These are phyloP conservation scores for Phlogophora meticulosa DNA, from an alignment of 2,888 invertebrate species.

Conservation along the genomic window DNA sequence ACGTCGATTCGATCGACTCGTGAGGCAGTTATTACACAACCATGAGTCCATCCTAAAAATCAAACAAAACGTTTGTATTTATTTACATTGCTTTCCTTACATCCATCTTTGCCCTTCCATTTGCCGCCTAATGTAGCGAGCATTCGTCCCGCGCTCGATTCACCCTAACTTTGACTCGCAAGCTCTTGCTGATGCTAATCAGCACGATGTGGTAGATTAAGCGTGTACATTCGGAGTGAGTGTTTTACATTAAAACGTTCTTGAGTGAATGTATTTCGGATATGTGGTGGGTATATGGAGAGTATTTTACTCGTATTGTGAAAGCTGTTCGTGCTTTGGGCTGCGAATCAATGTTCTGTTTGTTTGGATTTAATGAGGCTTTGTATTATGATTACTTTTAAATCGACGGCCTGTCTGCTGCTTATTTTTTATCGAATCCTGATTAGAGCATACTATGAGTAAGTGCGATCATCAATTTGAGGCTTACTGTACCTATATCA, in stretches of 20 bases:
- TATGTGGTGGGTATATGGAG: neutral
- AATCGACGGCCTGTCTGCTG: neutral
- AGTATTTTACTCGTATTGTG: conserved; percentile 12
- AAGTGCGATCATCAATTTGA: too few species aligned
- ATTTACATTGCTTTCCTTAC: neutral
- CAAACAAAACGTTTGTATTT: conserved; percentile 6
- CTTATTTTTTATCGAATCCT: too few species aligned
- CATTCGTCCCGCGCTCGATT: conserved; percentile 42
- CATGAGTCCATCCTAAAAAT: neutral
- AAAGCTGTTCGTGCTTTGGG: neutral
- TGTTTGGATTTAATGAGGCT: neutral
- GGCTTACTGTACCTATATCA: too few species aligned
- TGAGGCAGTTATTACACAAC: too few species aligned
- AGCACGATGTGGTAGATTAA: conserved; percentile 62
- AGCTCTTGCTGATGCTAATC: conserved; percentile 63
- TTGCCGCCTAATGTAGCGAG: conserved; percentile 71
- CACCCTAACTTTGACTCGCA: conserved; percentile 57
- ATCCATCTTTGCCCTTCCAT: conserved; percentile 66
- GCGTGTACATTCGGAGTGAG: conserved; percentile 61
- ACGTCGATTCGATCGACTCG: too few species aligned
- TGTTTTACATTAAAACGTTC: conserved; percentile 50
- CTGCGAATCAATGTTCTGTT: neutral
- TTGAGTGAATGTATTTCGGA: conserved; percentile 20
- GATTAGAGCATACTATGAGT: too few species aligned
- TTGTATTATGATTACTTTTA: neutral